Evolutionary conservation across 2,888 invertebrate genomes (phyloP), one percentile per base, ranked within the genome.

Genomic region (Chloroclysta siterata): DNA sequence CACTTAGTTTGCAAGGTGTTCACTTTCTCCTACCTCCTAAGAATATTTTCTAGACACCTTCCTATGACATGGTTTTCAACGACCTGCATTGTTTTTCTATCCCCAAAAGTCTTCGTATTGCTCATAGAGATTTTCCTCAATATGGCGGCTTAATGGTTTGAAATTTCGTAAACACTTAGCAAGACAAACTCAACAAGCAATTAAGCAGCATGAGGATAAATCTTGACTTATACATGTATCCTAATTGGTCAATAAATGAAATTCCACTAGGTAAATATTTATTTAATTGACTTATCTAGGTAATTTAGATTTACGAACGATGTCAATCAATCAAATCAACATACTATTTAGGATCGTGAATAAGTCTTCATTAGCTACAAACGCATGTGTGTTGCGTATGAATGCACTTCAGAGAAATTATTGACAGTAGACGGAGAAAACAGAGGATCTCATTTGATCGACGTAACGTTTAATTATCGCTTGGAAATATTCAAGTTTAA

Each of bases 401-500:
- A 44, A 62, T 42, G 46, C 44, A 54, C 44, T 22, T 17, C 47
- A 53, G 62, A 60, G 61, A 68, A 68, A 65, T 55, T 63, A 71
- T 71, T 53, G 69, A 61, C 62, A 65, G 65, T 50, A 60, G 46
- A 59, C 70, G 63, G 74, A 72, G 77, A 80, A 80, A 77, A 74
- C 72, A 56, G 65, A 66, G 69, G 69, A 74, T 74, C 72, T 63
- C 66, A 69, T 71, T 64, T 75, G 66, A 74, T 74, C 69, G 72
- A 77, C 75, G 69, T 71, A 73, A 75, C 72, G 72, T 72, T 73
- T 72, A 79, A 78, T 79, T 76, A 76, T 69, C 69, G 72, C 63
- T 74, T 77, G 72, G 74, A 79, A 75, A 78, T 79, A 77, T 77
- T 74, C 72, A 69, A 75, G 79, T 77, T 78, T 78, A 76, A 77